Base-by-base conservation (phyloP, 2,113 vertebrate genomes). In the Larimichthys polyactis region DNA sequence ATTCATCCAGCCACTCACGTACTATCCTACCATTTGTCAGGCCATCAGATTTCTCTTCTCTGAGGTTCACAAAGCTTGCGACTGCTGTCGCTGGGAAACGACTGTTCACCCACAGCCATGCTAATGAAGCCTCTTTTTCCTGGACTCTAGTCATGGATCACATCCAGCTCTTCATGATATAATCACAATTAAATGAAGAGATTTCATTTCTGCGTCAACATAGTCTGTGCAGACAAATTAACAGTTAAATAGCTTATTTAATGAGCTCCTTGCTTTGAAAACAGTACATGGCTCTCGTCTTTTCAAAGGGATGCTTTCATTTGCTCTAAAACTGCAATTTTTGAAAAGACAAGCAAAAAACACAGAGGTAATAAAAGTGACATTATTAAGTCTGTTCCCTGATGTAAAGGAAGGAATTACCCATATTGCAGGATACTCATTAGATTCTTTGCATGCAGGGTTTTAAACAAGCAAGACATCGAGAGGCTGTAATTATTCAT, bases 401-500 rank as follows among this genome's bases (percentile, higher is more conserved):
- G 0, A 20, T 76, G 22, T n/a, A 65, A 77, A 68, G 15, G 22
- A 78, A 60, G 49, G 19, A 69, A 77, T 48, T 44, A 32, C 15
- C 49, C 48, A 40, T 55, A 70, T 36, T 19, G 71, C 51, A 58
- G 71, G 52, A 70, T 54, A 24, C 59, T 87, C 20, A 79, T 83
- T 82, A 48, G 19, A 79, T 72, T 76, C 36, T 64, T 69, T 0
- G 20, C 48, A 62, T 73, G 78, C 58, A 46, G 22, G 43, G 22
- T 2, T 64, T 71, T 76, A 44, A 69, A 71, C 75, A 12, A 81
- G 71, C 40, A 75, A 72, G 24, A 75, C 12, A 0, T 14, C 11
- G 67, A 59, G 43, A 71, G 44, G 54, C 59, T 58, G 59, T 24
- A 65, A 24, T 79, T 49, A 62, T 29, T 27, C 51, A 6, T 52